A percentile compares a stretch with the other conserved stretches of the same genome.
Conservation (phyloP, 2,113 vertebrate species). For the Redunca redunca region DNA sequence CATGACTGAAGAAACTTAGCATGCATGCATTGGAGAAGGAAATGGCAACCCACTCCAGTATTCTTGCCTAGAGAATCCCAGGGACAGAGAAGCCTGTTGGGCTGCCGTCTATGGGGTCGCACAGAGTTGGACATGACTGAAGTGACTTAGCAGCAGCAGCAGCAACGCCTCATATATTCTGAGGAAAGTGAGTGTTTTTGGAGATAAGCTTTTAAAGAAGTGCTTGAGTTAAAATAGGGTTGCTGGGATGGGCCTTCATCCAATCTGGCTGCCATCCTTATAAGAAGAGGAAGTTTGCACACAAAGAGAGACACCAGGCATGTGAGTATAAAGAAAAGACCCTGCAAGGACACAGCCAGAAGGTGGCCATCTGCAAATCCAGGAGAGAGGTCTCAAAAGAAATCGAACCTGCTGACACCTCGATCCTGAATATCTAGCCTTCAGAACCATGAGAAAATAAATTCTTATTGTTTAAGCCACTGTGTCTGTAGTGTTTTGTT, state of each 20-base stretch:
- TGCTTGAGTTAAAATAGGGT: not conserved
- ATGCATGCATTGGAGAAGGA: too few species aligned
- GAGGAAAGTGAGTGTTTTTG: not conserved
- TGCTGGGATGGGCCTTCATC: not conserved
- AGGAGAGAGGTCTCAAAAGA: not conserved
- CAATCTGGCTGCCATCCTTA: not conserved
- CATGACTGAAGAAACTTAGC: not conserved
- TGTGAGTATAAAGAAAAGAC: not conserved
- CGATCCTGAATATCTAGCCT: not conserved
- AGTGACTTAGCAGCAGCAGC: not conserved
- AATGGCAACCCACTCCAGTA: too few species aligned
- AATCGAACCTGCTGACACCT: not conserved
- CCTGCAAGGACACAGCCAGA: not conserved
- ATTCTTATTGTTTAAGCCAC: not conserved
- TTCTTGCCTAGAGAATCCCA: not conserved
- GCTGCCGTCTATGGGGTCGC: not conserved
- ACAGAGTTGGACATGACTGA: not conserved
- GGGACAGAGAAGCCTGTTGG: not conserved
- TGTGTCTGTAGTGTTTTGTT: not conserved
- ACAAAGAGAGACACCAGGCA: not conserved
- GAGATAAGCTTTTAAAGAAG: not conserved
- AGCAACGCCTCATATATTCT: not conserved
- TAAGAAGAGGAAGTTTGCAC: not conserved
- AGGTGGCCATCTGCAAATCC: not conserved
- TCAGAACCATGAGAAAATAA: not conserved